Evolutionary conservation across 2,113 vertebrate species (phyloP), one percentile per base, ranked within the genome.

Genomic region (Hiodon tergisus): DNA sequence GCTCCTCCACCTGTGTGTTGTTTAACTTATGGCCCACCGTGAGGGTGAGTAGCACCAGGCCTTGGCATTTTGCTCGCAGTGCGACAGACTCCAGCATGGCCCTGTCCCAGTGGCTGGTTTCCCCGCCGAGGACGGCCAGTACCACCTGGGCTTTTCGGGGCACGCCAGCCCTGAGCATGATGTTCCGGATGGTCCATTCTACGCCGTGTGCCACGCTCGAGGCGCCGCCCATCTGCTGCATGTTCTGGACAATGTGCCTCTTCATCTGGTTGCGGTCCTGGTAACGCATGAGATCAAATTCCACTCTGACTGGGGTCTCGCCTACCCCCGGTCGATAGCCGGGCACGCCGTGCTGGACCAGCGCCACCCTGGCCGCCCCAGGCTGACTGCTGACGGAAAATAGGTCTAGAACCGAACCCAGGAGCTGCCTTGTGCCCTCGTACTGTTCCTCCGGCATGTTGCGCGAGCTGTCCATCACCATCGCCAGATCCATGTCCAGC

Each of bases 401-500:
- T 76, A 92, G 85, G 10, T 94, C 86, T 2, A 96, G 75, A 79
- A 91, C 77, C 0, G 80, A 83, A 7, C 83, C 88, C 78, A 96
- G 83, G 46, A 97, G 90, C 76, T 88, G 74, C 84, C 92, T 91
- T 5, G 85, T 78, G 0, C 83, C 86, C 0, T 78, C 71, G 81
- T 91, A 95, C 52, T 91, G 76, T 1, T 93, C 86, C 0, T 81
- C 73, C 55, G 82, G 80, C 4, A 96, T 47, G 63, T 86, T 83
- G 4, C 6, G 75, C 75, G 96, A 96, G 71, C 93, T 75, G 55
- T 97, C 96, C 79, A 94, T 68, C 76, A 96, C 51, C 58, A 94
- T 79, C 0, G 83, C 89, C 69, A 97, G 79, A 83, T 96, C 95
- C 85, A 91, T 46, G 6, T 94, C 85, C 10, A 87, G 84, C 2